Evolutionary conservation across 2,113 vertebrate genomes (phyloP).

Genomic region (Neofelis nebulosa): DNA sequence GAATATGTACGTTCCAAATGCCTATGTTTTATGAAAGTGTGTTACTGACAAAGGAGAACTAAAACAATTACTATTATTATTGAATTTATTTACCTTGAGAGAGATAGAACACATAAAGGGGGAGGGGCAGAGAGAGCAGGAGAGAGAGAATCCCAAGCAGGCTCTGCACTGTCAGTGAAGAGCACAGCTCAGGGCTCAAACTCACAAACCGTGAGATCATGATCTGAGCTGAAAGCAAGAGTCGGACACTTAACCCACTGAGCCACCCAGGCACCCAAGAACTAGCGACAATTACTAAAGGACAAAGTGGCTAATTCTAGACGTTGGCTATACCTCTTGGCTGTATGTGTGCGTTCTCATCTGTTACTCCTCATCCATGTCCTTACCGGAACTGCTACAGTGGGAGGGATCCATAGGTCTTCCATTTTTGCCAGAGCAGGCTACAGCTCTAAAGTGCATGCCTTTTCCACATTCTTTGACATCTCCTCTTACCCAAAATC

Average conservation of each 20-base stretch:
- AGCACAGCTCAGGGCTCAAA: too few relatives aligned
- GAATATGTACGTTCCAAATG: neutral
- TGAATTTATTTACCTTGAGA: too few relatives aligned
- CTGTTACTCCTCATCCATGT: neutral
- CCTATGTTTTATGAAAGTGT: neutral
- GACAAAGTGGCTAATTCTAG: neutral
- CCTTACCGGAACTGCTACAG: slow-evolving; percentile 91
- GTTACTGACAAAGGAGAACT: neutral
- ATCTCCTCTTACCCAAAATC: slow-evolving; percentile 74
- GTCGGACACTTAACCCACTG: too few relatives aligned
- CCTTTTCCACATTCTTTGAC: slow-evolving; percentile 90
- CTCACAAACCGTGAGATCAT: too few relatives aligned
- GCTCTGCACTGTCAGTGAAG: too few relatives aligned
- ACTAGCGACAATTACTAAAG: neutral
- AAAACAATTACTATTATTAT: neutral
- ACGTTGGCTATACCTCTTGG: neutral
- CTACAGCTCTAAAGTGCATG: slow-evolving; percentile 86
- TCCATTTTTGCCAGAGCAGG: slow-evolving; percentile 89
- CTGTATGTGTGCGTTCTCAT: neutral
- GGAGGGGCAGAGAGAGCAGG: too few relatives aligned
- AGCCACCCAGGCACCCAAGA: too few relatives aligned
- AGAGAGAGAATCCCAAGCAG: too few relatives aligned
- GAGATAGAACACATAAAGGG: too few relatives aligned
- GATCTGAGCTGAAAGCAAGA: too few relatives aligned
- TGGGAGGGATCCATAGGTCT: slow-evolving; percentile 86